Percentiles rank a stretch among this genome's conserved stretches.
These are phyloP conservation scores for Timandra comae DNA, from an alignment of 2,888 invertebrate species.

Conservation along the genomic window DNA sequence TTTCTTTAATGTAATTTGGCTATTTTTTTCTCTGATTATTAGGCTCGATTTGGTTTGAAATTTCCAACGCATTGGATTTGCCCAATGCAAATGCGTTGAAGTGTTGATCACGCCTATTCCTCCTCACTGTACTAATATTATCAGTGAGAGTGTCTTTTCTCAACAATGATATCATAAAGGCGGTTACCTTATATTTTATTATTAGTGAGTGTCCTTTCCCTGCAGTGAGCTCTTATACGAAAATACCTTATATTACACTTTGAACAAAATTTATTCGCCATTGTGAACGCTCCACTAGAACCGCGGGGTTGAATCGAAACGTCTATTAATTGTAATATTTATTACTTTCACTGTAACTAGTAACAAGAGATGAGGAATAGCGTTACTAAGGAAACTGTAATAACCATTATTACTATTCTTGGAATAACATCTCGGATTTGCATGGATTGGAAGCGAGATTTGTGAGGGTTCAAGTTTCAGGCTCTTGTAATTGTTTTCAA, in stretches of 20 bases:
- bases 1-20: no score
- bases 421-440: constrained; percentile 8
- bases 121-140: no score
- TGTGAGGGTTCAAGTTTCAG: not conserved
- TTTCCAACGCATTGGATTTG: no score
- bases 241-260: not conserved
- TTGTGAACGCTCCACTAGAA: constrained; percentile 12
- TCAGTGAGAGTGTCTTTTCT: constrained; percentile 2
- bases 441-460: not conserved
- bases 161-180: not conserved
- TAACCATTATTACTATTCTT: constrained; percentile 18
- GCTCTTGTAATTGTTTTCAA: no score
- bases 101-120: no score
- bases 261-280: not conserved
- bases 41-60: no score
- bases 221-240: no score
- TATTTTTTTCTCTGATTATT: no score
- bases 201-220: no score
- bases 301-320: constrained; percentile 19
- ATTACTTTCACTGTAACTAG: constrained; percentile 37
- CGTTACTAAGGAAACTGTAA: constrained; percentile 37
- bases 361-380: constrained; percentile 49
- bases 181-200: not conserved
- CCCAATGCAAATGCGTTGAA: not conserved
- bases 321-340: constrained; percentile 53